Conservation (phyloP, 2,888 invertebrate species). For the Teleiodes luculella region DNA sequence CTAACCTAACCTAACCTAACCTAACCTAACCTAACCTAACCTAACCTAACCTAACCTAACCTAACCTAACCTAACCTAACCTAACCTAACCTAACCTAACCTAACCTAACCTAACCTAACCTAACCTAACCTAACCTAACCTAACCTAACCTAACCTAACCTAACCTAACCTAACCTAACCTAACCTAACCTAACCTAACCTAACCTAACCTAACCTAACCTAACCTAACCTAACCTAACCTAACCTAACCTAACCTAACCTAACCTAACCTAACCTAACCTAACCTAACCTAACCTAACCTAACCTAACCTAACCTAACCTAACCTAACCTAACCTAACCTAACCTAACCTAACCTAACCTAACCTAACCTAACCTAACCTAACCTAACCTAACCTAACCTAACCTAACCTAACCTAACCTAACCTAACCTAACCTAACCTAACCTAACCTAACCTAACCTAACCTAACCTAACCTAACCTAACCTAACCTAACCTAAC, state of each 20-base stretch:
- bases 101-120: conserved; percentile 20
- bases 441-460: conserved; percentile 22
- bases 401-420: conserved; percentile 18
- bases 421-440: conserved; percentile 19
- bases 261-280: conserved; percentile 15
- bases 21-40: conserved; percentile 24
- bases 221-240: conserved; percentile 22
- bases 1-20: conserved; percentile 24
- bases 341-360: conserved; percentile 15
- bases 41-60: conserved; percentile 24
- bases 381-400: conserved; percentile 21
- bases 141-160: conserved; percentile 21
- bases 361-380: conserved; percentile 20
- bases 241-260: conserved; percentile 20
- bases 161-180: conserved; percentile 23
- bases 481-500: conserved; percentile 24
- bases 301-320: conserved; percentile 20
- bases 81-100: conserved; percentile 21
- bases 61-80: conserved; percentile 21
- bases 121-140: conserved; percentile 18
- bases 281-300: conserved; percentile 22
- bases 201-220: conserved; percentile 21
- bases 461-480: conserved; percentile 24
- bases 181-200: conserved; percentile 22
- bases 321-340: conserved; percentile 22